Conservation (phyloP, 30 jellyfish, hydroid and myxozoan genomes). For the Hydractinia symbiolongicarpus region DNA sequence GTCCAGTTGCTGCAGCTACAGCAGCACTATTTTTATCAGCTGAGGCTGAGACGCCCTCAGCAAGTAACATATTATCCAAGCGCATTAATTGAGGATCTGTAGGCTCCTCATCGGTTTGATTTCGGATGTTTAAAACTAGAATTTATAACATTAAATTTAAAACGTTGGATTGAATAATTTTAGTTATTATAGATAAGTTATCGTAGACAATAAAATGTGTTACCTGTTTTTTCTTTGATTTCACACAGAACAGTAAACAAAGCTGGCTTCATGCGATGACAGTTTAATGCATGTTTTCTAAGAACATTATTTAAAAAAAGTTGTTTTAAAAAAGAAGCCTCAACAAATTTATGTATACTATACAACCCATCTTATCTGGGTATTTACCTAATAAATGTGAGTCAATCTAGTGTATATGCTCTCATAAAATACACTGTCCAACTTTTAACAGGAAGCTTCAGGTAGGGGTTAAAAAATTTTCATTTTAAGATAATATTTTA, state of each 20-base stretch:
- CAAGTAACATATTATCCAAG: conserved; percentile 83
- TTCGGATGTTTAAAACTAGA: conserved; percentile 73
- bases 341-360: too few relatives aligned
- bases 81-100: conserved; percentile 94
- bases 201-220: not conserved
- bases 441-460: too few relatives aligned
- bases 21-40: conserved; percentile 81
- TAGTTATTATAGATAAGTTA: not conserved
- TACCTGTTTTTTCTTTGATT: conserved; percentile 89
- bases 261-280: conserved; percentile 93
- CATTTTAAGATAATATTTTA: too few relatives aligned
- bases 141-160: not conserved
- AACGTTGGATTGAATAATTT: not conserved
- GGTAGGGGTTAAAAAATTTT: too few relatives aligned
- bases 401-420: too few relatives aligned
- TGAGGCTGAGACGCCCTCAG: conserved; percentile 97
- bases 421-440: too few relatives aligned
- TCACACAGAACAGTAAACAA: conserved; percentile 84
- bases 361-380: too few relatives aligned
- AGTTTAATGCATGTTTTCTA: conserved; percentile 88
- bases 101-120: conserved; percentile 88
- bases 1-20: conserved; percentile 91
- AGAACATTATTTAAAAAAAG: too few relatives aligned
- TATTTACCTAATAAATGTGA: too few relatives aligned
- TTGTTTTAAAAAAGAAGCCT: too few relatives aligned